Evolutionary conservation across 2,888 invertebrate species (phyloP).

Genomic region (Stenichneumon culpator): DNA sequence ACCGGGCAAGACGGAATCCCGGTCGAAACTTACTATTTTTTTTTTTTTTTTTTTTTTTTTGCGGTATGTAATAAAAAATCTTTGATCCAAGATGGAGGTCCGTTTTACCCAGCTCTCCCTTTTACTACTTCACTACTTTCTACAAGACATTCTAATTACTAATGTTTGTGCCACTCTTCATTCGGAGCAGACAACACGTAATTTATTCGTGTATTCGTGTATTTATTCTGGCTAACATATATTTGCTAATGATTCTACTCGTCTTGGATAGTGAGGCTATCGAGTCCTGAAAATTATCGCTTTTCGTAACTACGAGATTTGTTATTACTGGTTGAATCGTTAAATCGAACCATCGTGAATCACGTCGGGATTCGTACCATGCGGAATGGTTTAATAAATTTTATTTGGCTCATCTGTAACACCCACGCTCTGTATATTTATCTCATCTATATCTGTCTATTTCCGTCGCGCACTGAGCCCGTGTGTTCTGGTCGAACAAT

Average conservation of each 20-base stretch:
- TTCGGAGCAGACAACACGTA: too few species aligned
- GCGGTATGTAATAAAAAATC: too few species aligned
- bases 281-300: not conserved
- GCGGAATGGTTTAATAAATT: constrained; percentile 22
- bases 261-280: not conserved
- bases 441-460: constrained; percentile 19
- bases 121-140: too few species aligned
- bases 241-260: not conserved
- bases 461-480: not conserved
- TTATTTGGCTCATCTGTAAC: not conserved
- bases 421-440: not conserved
- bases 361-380: not conserved
- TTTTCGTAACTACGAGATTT: not conserved
- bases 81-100: too few species aligned
- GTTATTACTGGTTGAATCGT: not conserved
- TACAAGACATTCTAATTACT: too few species aligned
- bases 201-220: too few species aligned
- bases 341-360: constrained; percentile 1
- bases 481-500: constrained; percentile 43
- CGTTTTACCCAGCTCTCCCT: too few species aligned
- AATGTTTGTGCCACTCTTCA: too few species aligned
- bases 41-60: too few species aligned
- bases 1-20: too few species aligned
- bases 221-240: not conserved
- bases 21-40: too few species aligned